These are phyloP conservation scores for Hippocampus mohnikei DNA, from an alignment of 2,113 vertebrate species.

Conservation along the genomic window DNA sequence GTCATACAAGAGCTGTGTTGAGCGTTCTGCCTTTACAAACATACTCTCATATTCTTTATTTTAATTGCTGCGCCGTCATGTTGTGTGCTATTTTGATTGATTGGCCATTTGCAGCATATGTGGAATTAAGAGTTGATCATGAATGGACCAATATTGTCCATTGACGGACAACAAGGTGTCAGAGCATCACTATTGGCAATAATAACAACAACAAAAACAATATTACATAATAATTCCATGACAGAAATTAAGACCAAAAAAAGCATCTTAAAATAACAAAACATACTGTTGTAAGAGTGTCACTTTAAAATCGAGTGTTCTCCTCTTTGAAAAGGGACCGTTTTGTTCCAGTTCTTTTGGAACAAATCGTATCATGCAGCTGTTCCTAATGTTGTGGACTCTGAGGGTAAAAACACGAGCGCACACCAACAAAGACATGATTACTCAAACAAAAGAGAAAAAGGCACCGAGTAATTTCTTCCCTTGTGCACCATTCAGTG, in stretches of 20 bases:
- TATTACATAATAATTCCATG: too few relatives aligned
- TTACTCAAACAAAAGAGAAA: conserved; percentile 41
- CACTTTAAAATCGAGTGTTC: not conserved
- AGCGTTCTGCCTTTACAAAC: not conserved
- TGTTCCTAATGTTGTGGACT: conserved; percentile 2
- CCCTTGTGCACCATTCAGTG: conserved; percentile 29
- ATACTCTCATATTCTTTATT: not conserved
- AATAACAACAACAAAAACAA: too few relatives aligned
- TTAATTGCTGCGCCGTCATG: not conserved
- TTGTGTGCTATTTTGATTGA: not conserved
- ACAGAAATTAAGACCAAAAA: too few relatives aligned
- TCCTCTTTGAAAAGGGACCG: not conserved
- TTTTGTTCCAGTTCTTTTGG: not conserved
- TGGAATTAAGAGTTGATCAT: not conserved
- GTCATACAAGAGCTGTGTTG: not conserved
- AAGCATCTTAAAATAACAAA: too few relatives aligned
- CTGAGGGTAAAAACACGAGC: not conserved
- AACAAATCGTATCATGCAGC: not conserved
- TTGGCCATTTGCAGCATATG: not conserved
- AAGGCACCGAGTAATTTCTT: conserved; percentile 28
- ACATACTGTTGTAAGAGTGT: not conserved
- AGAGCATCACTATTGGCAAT: not conserved
- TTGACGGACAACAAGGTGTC: not conserved
- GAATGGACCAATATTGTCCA: not conserved
- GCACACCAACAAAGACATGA: conserved; percentile 12